phyloP scores from a whole-genome alignment of 2,797 vertebrate genomes.

The Neomorphus geoffroyi region DNA sequence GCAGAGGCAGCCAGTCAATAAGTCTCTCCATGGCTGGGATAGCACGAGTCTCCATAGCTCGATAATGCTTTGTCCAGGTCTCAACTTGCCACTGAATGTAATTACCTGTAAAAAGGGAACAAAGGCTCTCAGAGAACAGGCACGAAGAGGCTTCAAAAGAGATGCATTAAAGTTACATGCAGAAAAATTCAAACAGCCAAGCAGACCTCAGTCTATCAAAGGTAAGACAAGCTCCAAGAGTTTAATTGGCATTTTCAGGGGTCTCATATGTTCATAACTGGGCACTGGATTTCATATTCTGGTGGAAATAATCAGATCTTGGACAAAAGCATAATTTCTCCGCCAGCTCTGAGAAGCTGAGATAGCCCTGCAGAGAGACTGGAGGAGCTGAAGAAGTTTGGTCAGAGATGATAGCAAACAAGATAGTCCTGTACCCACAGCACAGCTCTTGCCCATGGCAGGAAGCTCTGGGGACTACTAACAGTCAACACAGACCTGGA shows the following conservation, averaged over 20 bases:
- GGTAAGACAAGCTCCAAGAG: background rate
- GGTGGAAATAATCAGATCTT: background rate
- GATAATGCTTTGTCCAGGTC: constrained; percentile 79
- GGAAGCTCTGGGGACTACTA: background rate
- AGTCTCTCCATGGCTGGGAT: constrained; percentile 83
- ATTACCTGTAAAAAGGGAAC: constrained; percentile 56
- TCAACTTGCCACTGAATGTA: constrained; percentile 76
- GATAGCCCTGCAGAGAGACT: background rate
- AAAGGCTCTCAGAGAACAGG: background rate
- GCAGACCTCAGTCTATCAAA: background rate
- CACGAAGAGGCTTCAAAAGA: background rate
- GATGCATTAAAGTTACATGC: background rate
- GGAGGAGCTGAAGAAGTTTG: background rate
- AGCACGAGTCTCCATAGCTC: constrained; percentile 66
- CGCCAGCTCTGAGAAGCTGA: background rate
- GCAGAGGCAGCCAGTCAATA: constrained; percentile 81
- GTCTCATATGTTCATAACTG: background rate
- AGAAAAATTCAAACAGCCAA: background rate
- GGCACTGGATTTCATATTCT: background rate
- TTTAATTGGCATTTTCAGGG: background rate
- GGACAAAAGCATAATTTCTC: background rate
- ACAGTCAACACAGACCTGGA: background rate
- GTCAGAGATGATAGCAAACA: background rate
- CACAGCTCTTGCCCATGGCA: background rate
- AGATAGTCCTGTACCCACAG: background rate